Evolutionary conservation across 92 coral and sea anemone species (phyloP), one percentile per base, ranked within the genome.

Genomic region (Micromussa lordhowensis): DNA sequence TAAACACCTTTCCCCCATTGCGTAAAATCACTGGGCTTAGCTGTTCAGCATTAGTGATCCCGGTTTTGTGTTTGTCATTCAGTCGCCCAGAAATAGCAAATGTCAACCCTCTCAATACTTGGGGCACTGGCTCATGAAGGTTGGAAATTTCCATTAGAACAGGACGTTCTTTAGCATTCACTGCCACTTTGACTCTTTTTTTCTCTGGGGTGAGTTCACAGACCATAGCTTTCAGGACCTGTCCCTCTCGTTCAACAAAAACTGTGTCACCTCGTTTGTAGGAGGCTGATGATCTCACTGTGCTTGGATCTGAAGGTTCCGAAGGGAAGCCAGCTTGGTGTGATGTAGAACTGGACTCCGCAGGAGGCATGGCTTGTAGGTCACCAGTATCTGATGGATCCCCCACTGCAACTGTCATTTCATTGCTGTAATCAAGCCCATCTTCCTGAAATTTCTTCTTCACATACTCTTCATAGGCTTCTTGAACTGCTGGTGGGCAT

Each of bases 1-100:
- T 78, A 12, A 49, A 78, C 36, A 78, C 64, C 66, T 78, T 78
- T 30, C 81, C 81, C 21, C 81, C 81, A 78, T 78, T 78, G 13
- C 64, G n/a, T 21, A 78, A 12, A 51, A 78, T 78, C 3, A 78
- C 29, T 49, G 81, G 81, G 51, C 36, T 78, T 11, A 78, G n/a
- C n/a, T 78, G 63, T 22, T 78, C 81, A 26, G 64, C 81, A 30
- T 36, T 36, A 36, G 40, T 36, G 40, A 36, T 36, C 40, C 40
- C 40, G 40, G 40, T 36, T 36, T 36, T 36, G 40, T 36, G 3
- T 36, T 36, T 36, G 19, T 51, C 81, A 55, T 49, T 78, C 19
- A 78, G 40, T 36, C 40, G 40, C 40, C 40, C 40, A 36, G 40
- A 36, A 36, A 36, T 36, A 36, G 40, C 40, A 69, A 69, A 69